phyloP scores from a whole-genome alignment of 30 jellyfish, hydroid and myxozoan species.

The Sanderia malayensis region DNA sequence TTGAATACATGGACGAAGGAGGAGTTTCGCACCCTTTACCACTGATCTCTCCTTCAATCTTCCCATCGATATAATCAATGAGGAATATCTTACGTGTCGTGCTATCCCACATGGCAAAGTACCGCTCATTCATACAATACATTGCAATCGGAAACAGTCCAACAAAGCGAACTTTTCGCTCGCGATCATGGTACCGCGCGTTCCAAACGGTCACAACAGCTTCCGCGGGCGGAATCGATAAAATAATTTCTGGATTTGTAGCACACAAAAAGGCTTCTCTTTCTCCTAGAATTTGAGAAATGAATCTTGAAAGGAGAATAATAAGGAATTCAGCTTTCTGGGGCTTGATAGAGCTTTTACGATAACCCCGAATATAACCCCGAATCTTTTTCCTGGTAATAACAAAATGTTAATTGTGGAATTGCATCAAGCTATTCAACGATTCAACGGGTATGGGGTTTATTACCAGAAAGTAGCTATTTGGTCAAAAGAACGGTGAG shows the following conservation, averaged over 20 bases:
- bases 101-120: conserved; percentile 51
- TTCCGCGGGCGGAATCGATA: conserved; percentile 78
- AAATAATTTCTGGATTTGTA: conserved; percentile 22
- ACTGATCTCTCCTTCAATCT: conserved; percentile 21
- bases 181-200: conserved; percentile 32
- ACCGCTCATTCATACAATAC: conserved; percentile 26
- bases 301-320: too few species aligned
- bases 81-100: conserved; percentile 33
- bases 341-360: too few species aligned
- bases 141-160: conserved; percentile 64
- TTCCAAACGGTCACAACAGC: conserved; percentile 61
- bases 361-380: too few species aligned
- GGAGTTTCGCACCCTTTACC: conserved; percentile 43
- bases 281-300: conserved; percentile 81
- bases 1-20: conserved; percentile 44
- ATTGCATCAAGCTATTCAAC: too few species aligned
- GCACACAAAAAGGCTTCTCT: conserved; percentile 62
- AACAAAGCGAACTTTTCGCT: conserved; percentile 38
- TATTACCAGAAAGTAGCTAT: too few species aligned
- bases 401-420: too few species aligned
- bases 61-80: conserved; percentile 37
- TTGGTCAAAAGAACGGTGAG: too few species aligned
- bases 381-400: too few species aligned
- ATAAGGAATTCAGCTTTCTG: too few species aligned
- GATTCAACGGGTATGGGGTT: too few species aligned